Evolutionary conservation across 1,140 invertebrate species (phyloP).

Genomic region (Heliconius nattereri): DNA sequence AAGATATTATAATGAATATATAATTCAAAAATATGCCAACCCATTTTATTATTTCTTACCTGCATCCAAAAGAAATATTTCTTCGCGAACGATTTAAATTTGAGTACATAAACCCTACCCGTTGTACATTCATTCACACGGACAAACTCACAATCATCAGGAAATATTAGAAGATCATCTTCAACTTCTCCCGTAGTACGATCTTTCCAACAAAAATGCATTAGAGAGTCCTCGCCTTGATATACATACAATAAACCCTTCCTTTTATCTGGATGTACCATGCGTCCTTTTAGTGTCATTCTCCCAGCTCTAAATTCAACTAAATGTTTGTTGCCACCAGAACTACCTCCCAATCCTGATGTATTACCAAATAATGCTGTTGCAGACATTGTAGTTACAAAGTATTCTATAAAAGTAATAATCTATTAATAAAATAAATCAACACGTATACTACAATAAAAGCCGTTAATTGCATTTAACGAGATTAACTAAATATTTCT

Average conservation of each 20-base stretch:
- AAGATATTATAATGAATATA: not conserved
- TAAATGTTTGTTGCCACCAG: constrained; percentile 93
- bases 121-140: constrained; percentile 97
- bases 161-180: constrained; percentile 98
- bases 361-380: constrained; percentile 88
- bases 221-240: constrained; percentile 96
- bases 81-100: constrained; percentile 96
- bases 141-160: constrained; percentile 99
- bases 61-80: constrained; percentile 99
- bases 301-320: constrained; percentile 98
- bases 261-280: constrained; percentile 96
- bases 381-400: constrained; percentile 78
- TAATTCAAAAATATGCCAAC: not conserved
- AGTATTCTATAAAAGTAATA: not conserved
- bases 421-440: not conserved
- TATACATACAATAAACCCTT: constrained; percentile 97
- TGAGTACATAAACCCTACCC: constrained; percentile 96
- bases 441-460: not conserved
- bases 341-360: constrained; percentile 88
- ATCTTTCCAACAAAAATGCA: constrained; percentile 99
- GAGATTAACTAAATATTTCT: not conserved
- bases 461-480: not conserved
- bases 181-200: constrained; percentile 86
- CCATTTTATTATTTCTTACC: constrained; percentile 83
- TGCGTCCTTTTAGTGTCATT: constrained; percentile 96